A percentile compares a stretch with the other conserved stretches of the same genome.
These are phyloP conservation scores for Epizoanthus stellaris DNA, from an alignment of 92 coral and sea anemone species.

Conservation along the genomic window DNA sequence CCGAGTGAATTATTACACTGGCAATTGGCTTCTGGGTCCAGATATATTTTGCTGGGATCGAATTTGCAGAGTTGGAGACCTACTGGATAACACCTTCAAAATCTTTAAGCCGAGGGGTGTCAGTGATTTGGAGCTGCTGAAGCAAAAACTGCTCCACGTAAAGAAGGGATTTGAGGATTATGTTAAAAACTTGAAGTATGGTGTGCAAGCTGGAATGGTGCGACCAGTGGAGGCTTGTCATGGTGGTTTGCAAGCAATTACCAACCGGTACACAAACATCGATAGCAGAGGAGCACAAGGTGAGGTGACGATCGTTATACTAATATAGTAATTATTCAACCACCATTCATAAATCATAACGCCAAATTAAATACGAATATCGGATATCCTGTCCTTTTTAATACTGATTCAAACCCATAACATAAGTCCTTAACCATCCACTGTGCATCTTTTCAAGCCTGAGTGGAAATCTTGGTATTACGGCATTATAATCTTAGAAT, in stretches of 20 bases:
- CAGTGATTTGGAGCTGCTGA: conserved; percentile 62
- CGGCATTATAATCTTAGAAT: no score
- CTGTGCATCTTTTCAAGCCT: background rate
- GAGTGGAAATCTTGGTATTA: background rate
- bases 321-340: background rate
- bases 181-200: conserved; percentile 60
- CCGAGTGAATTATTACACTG: conserved; percentile 35
- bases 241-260: conserved; percentile 62
- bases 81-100: background rate
- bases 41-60: conserved; percentile 49
- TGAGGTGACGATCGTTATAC: background rate
- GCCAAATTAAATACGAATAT: no score
- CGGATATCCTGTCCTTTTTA: background rate
- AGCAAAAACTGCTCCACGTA: conserved; percentile 52
- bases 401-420: background rate
- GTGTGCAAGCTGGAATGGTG: conserved; percentile 82
- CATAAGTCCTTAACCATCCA: background rate
- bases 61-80: conserved; percentile 42
- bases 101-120: conserved; percentile 62
- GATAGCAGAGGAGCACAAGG: conserved; percentile 35
- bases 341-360: background rate
- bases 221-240: conserved; percentile 67
- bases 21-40: conserved; percentile 35
- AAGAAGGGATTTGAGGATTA: conserved; percentile 55
- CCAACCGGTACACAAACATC: conserved; percentile 43